These are phyloP conservation scores for Tauraco hartlaubi DNA, from an alignment of 2,797 vertebrate genomes.

Conservation along the genomic window DNA sequence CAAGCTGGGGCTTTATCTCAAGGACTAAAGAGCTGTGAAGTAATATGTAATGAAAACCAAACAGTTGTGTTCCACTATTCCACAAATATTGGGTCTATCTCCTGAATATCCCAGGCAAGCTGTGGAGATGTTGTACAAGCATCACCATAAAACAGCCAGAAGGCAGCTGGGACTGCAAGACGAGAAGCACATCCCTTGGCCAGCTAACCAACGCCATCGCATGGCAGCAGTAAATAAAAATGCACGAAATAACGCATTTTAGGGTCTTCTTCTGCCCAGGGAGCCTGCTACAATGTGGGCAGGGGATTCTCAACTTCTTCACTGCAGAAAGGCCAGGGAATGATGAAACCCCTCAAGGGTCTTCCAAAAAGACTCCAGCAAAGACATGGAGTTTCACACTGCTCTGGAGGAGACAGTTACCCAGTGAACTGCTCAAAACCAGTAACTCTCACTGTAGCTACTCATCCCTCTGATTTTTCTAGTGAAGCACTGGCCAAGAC, in stretches of 20 bases:
- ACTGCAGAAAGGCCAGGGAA: neutral
- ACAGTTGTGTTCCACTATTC: neutral
- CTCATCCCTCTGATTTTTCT: neutral
- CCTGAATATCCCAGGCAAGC: neutral
- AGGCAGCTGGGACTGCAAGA: neutral
- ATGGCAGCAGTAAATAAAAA: constrained; percentile 27
- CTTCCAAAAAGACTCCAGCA: neutral
- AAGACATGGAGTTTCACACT: neutral
- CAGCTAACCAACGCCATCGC: constrained; percentile 75
- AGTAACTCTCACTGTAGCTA: neutral
- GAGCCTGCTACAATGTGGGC: neutral
- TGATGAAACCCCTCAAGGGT: rapidly evolving
- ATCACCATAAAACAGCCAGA: rapidly evolving
- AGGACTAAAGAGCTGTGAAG: neutral
- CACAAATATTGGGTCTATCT: neutral
- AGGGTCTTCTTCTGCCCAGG: neutral
- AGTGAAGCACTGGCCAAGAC: neutral
- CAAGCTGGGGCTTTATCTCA: neutral
- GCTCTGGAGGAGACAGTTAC: neutral
- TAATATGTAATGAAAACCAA: neutral
- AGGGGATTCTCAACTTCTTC: neutral
- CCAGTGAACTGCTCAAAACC: neutral
- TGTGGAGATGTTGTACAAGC: neutral
- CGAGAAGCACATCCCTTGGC: neutral
- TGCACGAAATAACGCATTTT: rapidly evolving